phyloP scores from a whole-genome alignment of 1,140 invertebrate genomes.

The Trachelipus rathkii region DNA sequence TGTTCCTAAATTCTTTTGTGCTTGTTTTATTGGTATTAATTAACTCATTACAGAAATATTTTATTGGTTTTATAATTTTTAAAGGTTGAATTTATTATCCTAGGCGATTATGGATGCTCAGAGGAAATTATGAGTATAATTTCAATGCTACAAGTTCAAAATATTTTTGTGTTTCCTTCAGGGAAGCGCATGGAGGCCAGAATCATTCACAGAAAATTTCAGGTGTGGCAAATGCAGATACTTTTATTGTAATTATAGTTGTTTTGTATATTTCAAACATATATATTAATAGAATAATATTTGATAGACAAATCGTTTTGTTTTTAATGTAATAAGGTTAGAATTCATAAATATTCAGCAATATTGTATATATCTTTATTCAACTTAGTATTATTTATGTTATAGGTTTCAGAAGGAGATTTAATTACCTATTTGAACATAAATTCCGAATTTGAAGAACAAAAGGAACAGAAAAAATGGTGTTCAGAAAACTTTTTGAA shows the following conservation, averaged over 20 bases:
- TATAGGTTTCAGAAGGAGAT: slow-evolving; percentile 82
- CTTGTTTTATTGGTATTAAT: too few relatives aligned
- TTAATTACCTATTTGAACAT: slow-evolving; percentile 88
- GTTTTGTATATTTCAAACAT: background rate
- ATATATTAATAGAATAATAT: too few relatives aligned
- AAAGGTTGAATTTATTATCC: slow-evolving; percentile 9
- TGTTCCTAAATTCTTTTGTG: too few relatives aligned
- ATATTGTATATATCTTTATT: background rate
- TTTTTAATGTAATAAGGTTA: background rate
- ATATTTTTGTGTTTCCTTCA: slow-evolving; percentile 69
- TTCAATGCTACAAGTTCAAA: slow-evolving; percentile 88
- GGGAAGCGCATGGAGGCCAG: slow-evolving; percentile 57
- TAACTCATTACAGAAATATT: too few relatives aligned
- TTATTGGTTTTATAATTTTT: background rate
- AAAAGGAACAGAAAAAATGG: slow-evolving; percentile 70
- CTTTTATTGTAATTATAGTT: background rate
- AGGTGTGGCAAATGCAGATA: slow-evolving; percentile 50
- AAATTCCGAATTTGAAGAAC: slow-evolving; percentile 69
- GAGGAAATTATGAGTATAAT: slow-evolving; percentile 84
- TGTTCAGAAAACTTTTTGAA: slow-evolving; percentile 84
- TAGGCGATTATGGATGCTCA: slow-evolving; percentile 75
- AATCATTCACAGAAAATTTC: slow-evolving; percentile 70
- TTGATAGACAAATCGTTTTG: background rate
- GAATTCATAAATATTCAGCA: background rate
- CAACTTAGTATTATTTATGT: background rate